Base-by-base conservation (phyloP, 2,888 invertebrate genomes). In the Parascotia fuliginaria region DNA sequence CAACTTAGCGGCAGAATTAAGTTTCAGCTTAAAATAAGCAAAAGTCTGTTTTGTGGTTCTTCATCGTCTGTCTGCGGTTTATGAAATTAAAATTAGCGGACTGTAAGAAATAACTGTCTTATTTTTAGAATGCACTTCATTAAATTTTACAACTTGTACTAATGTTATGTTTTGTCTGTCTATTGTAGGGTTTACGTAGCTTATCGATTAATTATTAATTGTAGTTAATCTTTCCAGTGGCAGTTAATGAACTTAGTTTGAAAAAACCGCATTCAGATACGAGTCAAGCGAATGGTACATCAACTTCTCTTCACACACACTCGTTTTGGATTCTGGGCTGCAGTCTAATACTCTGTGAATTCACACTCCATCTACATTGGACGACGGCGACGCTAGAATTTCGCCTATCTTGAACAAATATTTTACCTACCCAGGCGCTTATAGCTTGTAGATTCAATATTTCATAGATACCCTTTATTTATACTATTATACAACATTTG, bases 241-340 rank as follows among this genome's bases (percentile, higher is more conserved):
- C 89, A 55, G 89, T 91, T 55, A 92, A 89, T 77, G 91, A 92
- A 77, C 76, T 90, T 34, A 89, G 85, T 70, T 49, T 85, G 75
- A 90, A 87, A 75, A 87, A 79, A 61, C 85, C 91, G 34, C 75
- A 79, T 45, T 79, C 88, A 1, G 89, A 89, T 39, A 85, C 85
- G 9, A 85, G 77, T 42, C 83, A 80, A 28, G 81, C 80, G 1
- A 86, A 85, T 43, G 77, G 73, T 11, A 83, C 86, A 7, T 77
- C 85, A 1, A 62, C 68, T 40, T 61, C 60, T 41, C 56, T 70
- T 9, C 73, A 62, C 24, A 62, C 66, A 44, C 73, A 74, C 55
- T 70, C 81, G 15, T 39, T 86, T 27, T 79, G 83, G 77, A 67
- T 86, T 15, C 54, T 86, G 37, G 68, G 77, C 45, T 80, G 65